These are phyloP conservation scores for Madoqua kirkii DNA, from an alignment of 2,113 vertebrate genomes.

Conservation along the genomic window DNA sequence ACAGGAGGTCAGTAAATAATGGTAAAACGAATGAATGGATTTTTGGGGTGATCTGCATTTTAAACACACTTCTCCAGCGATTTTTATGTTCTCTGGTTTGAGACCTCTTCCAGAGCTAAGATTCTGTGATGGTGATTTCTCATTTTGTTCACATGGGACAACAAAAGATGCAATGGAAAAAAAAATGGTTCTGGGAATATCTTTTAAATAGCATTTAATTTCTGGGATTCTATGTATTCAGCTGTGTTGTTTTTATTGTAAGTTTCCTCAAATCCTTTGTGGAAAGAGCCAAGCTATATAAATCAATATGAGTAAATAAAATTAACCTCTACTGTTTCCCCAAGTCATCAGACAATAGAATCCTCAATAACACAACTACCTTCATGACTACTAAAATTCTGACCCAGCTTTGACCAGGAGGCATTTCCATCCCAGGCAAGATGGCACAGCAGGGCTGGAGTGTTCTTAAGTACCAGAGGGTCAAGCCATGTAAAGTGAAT, in stretches of 20 bases:
- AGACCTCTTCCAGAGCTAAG: slow-evolving; percentile 1
- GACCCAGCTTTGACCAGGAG: slow-evolving; percentile 42
- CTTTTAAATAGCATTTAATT: slow-evolving; percentile 30
- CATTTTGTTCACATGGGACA: not conserved
- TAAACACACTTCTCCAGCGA: not conserved
- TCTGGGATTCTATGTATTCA: slow-evolving; percentile 23
- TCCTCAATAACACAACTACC: not conserved
- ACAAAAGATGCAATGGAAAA: not conserved
- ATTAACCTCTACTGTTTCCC: slow-evolving; percentile 39
- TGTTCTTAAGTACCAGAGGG: slow-evolving; percentile 23
- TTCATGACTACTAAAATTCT: slow-evolving; percentile 38
- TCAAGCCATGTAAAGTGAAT: slow-evolving; percentile 19
- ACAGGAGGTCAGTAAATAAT: not conserved
- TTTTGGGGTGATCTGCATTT: slow-evolving; percentile 1
- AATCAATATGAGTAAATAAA: slow-evolving; percentile 64
- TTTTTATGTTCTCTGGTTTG: slow-evolving; percentile 2
- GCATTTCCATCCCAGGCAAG: slow-evolving; percentile 4
- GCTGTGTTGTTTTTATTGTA: slow-evolving; percentile 57
- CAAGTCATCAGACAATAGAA: slow-evolving; percentile 54
- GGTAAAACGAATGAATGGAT: not conserved
- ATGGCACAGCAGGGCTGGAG: not conserved
- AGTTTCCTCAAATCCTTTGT: slow-evolving; percentile 58
- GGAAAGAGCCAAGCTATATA: slow-evolving; percentile 53
- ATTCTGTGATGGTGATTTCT: not conserved
- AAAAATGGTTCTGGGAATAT: slow-evolving; percentile 51